Evolutionary conservation across 2,113 vertebrate genomes (phyloP), one percentile per base, ranked within the genome.

Genomic region (Elephantulus edwardii): DNA sequence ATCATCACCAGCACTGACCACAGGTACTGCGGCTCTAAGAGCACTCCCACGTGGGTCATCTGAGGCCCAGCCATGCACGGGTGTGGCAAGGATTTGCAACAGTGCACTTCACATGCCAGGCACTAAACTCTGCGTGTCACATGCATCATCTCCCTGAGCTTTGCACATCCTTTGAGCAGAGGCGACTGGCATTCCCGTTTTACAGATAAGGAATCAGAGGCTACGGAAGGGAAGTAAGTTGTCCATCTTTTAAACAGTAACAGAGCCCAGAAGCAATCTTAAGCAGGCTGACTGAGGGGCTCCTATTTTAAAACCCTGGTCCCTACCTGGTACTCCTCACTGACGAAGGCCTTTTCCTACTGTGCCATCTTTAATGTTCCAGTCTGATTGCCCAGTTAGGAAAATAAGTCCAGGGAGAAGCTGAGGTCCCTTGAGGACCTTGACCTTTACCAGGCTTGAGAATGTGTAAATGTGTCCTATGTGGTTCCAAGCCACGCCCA

Each of bases 51-150:
- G 9, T 1, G 7, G 30, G 0, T 10, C 26, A 14, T 12, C 46
- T 40, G 11, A 5, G 54, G 56, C 70, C 58, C 52, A 12, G 76
- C 68, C 22, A 0, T 5, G 44, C 74, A 30, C n/a, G n/a, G n/a
- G n/a, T n/a, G n/a, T n/a, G n/a, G n/a, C n/a, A 40, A 1, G 68
- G 1, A 2, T n/a, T 8, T 75, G 8, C n/a, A 2, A 0, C 38
- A 44, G 38, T 26, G 1, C 0, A 1, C 13, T 35, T n/a, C 26
- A 6, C 6, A 17, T 1, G 1, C 19, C 22, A 9, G 48, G 44
- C 44, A 26, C 30, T 2, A 30, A 44, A 10, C 38, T 12, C 56
- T 0, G 42, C 0, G 3, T 8, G 46, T 28, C 52, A 42, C 2
- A 0, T 0, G 20, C 46, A 8, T n/a, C 8, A 54, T 35, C 62